Percentiles rank a stretch among this genome's conserved stretches.
phyloP scores from a whole-genome alignment of 1,140 invertebrate species.

The Asobara japonica region DNA sequence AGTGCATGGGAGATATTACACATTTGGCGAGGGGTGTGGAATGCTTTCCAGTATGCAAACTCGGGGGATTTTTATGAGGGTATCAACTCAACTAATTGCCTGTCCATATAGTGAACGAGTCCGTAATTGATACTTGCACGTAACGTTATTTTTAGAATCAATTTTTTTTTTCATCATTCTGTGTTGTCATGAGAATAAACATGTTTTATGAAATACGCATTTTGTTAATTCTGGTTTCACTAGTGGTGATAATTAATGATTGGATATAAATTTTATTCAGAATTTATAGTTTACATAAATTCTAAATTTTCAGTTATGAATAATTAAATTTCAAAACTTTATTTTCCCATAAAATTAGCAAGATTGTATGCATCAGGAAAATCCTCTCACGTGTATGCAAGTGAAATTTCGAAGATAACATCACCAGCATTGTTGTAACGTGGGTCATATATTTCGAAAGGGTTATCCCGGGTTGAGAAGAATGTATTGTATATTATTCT shows the following conservation, averaged over 20 bases:
- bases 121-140: neutral
- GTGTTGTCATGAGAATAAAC: neutral
- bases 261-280: neutral
- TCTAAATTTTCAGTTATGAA: neutral
- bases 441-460: slow-evolving; percentile 55
- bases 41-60: slow-evolving; percentile 3
- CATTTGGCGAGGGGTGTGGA: neutral
- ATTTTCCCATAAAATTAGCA: neutral
- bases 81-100: slow-evolving; percentile 28
- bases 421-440: slow-evolving; percentile 38
- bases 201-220: neutral
- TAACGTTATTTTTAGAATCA: neutral
- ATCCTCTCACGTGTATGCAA: slow-evolving; percentile 51
- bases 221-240: neutral
- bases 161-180: neutral
- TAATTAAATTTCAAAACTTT: neutral
- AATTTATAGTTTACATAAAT: neutral
- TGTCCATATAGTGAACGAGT: slow-evolving; percentile 10
- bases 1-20: neutral
- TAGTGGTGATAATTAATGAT: neutral
- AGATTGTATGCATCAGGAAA: slow-evolving; percentile 5
- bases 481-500: too few species aligned
- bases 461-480: too few species aligned
- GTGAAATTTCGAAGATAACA: slow-evolving; percentile 59
- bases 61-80: slow-evolving; percentile 12